Base-by-base conservation (phyloP, 2,113 vertebrate species). In the Fregata magnificens region DNA sequence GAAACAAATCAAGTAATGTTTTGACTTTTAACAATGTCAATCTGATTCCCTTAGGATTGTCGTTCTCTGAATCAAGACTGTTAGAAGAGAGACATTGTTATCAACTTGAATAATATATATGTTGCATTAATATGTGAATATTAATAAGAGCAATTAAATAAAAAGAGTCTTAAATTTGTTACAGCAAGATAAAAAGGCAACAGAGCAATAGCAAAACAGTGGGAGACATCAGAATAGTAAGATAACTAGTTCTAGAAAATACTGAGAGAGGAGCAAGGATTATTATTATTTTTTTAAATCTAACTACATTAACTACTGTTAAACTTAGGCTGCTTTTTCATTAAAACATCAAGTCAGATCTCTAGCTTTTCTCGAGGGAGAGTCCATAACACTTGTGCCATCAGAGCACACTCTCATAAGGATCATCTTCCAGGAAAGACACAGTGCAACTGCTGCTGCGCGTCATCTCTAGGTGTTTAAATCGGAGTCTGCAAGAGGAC, bases 91-190 rank as follows among this genome's bases (percentile, higher is more conserved):
- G 63, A 82, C 81, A 36, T 85, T 84, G 56, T 91, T 95, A 89
- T 93, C 74, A 90, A 72, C 74, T 77, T 82, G 71, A 97, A 83
- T 93, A 94, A 86, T 82, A 84, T 91, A 87, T 80, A 20, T 66
- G 17, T 93, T 80, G 16, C 58, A 56, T 94, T 95, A 93, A 72
- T 90, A 76, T 70, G 50, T 96, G 90, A 96, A 90, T 94, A 91
- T 95, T 94, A 96, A 96, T 92, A 78, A 90, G 53, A 85, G 25
- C 29, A 91, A 88, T 86, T 91, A 94, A 94, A 82, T 94, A 65
- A 93, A 76, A 25, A 69, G 32, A 74, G 31, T 61, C 70, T 85
- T 95, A 80, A 61, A 85, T 93, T 96, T 94, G 49, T 96, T 95
- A 65, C 59, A 69, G 73, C 44, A 84, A 96, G 88, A 85, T 69